Evolutionary conservation across 2,888 invertebrate genomes (phyloP).

Genomic region (Noctua janthina): DNA sequence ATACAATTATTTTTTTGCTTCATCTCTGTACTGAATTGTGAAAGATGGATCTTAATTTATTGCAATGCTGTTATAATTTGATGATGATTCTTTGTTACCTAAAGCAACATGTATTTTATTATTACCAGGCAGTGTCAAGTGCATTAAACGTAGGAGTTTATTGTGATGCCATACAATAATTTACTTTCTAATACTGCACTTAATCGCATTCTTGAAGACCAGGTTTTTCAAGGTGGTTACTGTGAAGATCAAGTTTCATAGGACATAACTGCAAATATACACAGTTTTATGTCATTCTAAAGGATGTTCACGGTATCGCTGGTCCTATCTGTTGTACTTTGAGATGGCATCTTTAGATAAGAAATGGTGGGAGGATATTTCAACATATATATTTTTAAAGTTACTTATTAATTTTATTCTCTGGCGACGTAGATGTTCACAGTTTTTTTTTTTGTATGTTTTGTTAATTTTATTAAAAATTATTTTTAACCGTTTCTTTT

Average conservation of each 20-base stretch:
- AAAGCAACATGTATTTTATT: not conserved
- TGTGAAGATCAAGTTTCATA: constrained; percentile 62
- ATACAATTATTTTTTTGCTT: constrained; percentile 34
- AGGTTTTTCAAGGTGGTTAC: constrained; percentile 49
- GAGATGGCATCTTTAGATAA: constrained; percentile 45
- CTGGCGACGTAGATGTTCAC: not conserved
- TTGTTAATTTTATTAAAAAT: not conserved
- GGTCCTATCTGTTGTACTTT: constrained; percentile 24
- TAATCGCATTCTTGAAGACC: constrained; percentile 46
- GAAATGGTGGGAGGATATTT: not conserved
- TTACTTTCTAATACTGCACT: constrained; percentile 58
- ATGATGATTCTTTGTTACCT: not conserved
- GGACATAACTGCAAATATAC: constrained; percentile 51
- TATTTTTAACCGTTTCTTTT: not conserved
- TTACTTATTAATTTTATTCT: not conserved
- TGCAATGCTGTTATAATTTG: not conserved
- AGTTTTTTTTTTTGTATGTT: not conserved
- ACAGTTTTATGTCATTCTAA: constrained; percentile 53
- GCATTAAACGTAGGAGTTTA: constrained; percentile 52
- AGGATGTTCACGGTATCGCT: constrained; percentile 21
- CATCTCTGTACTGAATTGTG: constrained; percentile 23
- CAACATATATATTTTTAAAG: not conserved
- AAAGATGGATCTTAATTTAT: constrained; percentile 6
- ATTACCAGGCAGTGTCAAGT: constrained; percentile 3
- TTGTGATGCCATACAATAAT: constrained; percentile 44